Evolutionary conservation across 2,113 vertebrate species (phyloP).

Genomic region (Barnardius zonarius): DNA sequence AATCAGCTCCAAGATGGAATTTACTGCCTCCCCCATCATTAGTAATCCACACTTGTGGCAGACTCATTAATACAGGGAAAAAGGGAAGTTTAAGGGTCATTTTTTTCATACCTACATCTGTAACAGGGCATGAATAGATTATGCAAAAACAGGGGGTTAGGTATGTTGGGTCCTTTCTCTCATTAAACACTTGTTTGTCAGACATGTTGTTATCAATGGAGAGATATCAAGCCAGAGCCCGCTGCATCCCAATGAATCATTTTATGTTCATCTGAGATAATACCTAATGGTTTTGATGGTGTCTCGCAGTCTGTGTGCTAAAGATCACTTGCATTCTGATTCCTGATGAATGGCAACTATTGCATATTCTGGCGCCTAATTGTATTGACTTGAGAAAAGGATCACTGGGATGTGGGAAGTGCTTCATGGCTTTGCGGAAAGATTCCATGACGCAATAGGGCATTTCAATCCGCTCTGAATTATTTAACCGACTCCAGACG

Average conservation of each 20-base stretch:
- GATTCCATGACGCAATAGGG: not conserved
- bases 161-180: not conserved
- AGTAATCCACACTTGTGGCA: not conserved
- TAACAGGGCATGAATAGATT: not conserved
- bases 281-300: not conserved
- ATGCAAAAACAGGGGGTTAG: not conserved
- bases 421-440: not conserved
- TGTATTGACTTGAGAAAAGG: not conserved
- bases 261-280: not conserved
- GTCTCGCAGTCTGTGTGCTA: not conserved
- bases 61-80: not conserved
- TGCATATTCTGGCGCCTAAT: not conserved
- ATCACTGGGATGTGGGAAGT: not conserved
- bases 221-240: not conserved
- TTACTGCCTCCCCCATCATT: not conserved
- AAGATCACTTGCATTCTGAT: constrained; percentile 2
- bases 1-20: not conserved
- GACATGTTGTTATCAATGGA: not conserved
- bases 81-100: not conserved
- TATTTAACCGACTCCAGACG: not conserved
- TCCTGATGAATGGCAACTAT: not conserved
- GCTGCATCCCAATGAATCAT: not conserved
- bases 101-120: not conserved
- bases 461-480: not conserved
- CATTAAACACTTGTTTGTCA: constrained; percentile 30